These are phyloP conservation scores for Brachionus sp. DNA, from an alignment of 1,140 invertebrate genomes.

Conservation along the genomic window DNA sequence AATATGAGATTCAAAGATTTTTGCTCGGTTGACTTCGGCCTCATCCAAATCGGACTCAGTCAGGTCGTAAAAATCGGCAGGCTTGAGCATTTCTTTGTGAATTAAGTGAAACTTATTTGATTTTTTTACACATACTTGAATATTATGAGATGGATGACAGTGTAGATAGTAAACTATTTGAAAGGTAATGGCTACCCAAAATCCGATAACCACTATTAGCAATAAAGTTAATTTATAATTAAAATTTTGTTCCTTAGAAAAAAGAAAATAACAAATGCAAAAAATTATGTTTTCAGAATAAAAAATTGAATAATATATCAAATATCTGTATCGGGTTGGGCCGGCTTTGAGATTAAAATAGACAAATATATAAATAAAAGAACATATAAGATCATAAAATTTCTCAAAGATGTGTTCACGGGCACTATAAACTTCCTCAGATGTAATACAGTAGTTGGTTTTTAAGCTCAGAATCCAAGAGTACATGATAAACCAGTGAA, in stretches of 20 bases:
- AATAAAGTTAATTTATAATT: constrained; percentile 11
- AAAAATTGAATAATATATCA: constrained; percentile 32
- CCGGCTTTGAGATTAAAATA: constrained; percentile 44
- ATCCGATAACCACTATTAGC: constrained; percentile 30
- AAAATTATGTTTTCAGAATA: constrained; percentile 41
- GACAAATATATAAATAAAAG: constrained; percentile 43
- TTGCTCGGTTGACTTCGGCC: background rate
- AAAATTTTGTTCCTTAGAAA: constrained; percentile 38
- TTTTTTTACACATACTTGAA: constrained; percentile 24
- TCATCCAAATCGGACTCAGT: constrained; percentile 6
- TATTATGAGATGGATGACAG: constrained; percentile 41
- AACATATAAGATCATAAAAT: constrained; percentile 42
- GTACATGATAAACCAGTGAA: constrained; percentile 41
- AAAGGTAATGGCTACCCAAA: constrained; percentile 43
- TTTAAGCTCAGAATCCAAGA: constrained; percentile 41
- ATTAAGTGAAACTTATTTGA: constrained; percentile 8
- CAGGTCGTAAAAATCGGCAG: constrained; percentile 9
- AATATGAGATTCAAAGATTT: background rate
- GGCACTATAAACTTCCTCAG: constrained; percentile 9
- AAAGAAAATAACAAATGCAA: constrained; percentile 30
- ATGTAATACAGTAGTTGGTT: constrained; percentile 43
- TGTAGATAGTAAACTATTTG: constrained; percentile 38
- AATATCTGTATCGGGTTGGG: constrained; percentile 14
- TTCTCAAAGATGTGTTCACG: constrained; percentile 44
- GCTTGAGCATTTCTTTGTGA: constrained; percentile 41